Evolutionary conservation across 2,888 invertebrate species (phyloP).

Genomic region (Sisyra nigra): DNA sequence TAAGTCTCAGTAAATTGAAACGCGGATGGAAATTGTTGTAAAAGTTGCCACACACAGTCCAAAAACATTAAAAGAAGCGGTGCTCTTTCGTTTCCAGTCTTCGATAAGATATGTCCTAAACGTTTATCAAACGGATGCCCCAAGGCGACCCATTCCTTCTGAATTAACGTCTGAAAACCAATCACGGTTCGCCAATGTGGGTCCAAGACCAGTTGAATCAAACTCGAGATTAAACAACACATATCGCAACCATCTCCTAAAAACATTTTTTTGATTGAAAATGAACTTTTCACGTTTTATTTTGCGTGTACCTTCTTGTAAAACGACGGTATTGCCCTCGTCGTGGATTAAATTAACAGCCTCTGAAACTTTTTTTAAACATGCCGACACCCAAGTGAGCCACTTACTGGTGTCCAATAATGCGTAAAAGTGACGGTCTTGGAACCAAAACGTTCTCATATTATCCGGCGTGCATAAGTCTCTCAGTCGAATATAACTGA

Average conservation of each 20-base stretch:
- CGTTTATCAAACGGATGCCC: slow-evolving; percentile 61
- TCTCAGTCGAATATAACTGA: slow-evolving; percentile 50
- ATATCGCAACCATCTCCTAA: slow-evolving; percentile 76
- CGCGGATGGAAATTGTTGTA: slow-evolving; percentile 71
- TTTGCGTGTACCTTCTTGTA: slow-evolving; percentile 53
- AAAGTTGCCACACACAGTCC: slow-evolving; percentile 86
- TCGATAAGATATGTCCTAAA: slow-evolving; percentile 45
- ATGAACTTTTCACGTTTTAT: not conserved
- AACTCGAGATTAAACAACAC: slow-evolving; percentile 69
- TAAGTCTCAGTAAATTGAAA: slow-evolving; percentile 90
- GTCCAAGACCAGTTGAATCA: slow-evolving; percentile 78
- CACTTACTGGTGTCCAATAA: slow-evolving; percentile 69
- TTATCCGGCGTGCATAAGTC: slow-evolving; percentile 67
- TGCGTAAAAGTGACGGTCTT: slow-evolving; percentile 69
- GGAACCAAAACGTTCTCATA: slow-evolving; percentile 46
- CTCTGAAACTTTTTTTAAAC: slow-evolving; percentile 55
- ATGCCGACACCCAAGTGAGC: slow-evolving; percentile 65
- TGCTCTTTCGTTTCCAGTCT: slow-evolving; percentile 46
- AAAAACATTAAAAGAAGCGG: slow-evolving; percentile 83
- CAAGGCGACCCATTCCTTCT: slow-evolving; percentile 88
- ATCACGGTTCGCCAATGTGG: slow-evolving; percentile 62
- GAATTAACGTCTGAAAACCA: slow-evolving; percentile 81
- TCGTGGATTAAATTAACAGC: slow-evolving; percentile 48
- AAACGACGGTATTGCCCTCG: slow-evolving; percentile 53
- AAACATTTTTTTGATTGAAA: slow-evolving; percentile 15